Conservation (phyloP, 2,888 invertebrate genomes). For the Lissonota sp. region DNA sequence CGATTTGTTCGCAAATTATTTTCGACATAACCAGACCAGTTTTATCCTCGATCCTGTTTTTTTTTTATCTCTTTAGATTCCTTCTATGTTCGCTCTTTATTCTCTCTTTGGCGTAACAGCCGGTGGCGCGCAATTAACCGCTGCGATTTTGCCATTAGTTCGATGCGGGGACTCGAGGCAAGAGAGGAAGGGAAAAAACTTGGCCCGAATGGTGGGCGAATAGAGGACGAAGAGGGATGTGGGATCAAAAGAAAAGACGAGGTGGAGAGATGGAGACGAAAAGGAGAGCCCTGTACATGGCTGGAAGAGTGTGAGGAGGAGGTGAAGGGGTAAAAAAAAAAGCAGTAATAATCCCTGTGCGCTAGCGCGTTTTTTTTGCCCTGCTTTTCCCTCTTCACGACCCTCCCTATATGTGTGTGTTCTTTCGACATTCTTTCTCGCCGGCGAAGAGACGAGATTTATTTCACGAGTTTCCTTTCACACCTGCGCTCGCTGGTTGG, state of each 20-base stretch:
- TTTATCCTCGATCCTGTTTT: slow-evolving; percentile 33
- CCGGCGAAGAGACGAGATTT: slow-evolving; percentile 75
- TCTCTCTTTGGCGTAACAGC: slow-evolving; percentile 51
- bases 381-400: slow-evolving; percentile 30
- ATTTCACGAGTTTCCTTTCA: slow-evolving; percentile 76
- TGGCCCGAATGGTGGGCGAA: slow-evolving; percentile 29
- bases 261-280: slow-evolving; percentile 29
- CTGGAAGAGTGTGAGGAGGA: slow-evolving; percentile 11
- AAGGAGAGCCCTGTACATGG: slow-evolving; percentile 37
- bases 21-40: slow-evolving; percentile 46
- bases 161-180: slow-evolving; percentile 57
- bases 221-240: slow-evolving; percentile 43
- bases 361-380: slow-evolving; percentile 67
- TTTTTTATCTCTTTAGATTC: slow-evolving; percentile 8
- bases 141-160: slow-evolving; percentile 70
- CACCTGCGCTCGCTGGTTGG: slow-evolving; percentile 72
- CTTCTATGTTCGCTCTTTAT: background rate
- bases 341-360: slow-evolving; percentile 71
- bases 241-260: slow-evolving; percentile 51
- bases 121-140: slow-evolving; percentile 70
- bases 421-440: slow-evolving; percentile 64
- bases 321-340: slow-evolving; percentile 42
- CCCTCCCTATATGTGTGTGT: slow-evolving; percentile 4
- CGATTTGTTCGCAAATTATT: slow-evolving; percentile 50
- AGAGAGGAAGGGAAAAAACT: slow-evolving; percentile 36